Conservation (phyloP, 2,888 invertebrate genomes). For the Temnothorax ravouxi region DNA sequence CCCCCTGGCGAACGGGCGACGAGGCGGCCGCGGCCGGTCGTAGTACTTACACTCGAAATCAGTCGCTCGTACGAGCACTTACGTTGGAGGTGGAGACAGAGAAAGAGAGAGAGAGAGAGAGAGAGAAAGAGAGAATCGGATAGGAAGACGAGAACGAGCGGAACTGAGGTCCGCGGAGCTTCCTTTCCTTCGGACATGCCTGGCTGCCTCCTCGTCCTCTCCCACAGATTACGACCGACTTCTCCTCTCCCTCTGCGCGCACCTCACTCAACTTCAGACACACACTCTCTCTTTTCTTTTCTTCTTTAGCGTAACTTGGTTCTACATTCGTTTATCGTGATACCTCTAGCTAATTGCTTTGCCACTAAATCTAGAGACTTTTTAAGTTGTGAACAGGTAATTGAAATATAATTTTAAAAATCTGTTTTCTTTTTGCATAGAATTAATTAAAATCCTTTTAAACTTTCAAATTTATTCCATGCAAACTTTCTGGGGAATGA, state of each 20-base stretch:
- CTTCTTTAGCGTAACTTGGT: constrained; percentile 1
- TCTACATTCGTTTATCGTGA: constrained; percentile 1
- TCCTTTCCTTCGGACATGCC: constrained; percentile 85
- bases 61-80: constrained; percentile 53
- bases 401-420: background rate
- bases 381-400: background rate
- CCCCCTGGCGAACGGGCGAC: background rate
- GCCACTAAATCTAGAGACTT: background rate
- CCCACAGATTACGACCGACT: constrained; percentile 82
- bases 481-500: background rate
- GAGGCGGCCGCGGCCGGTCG: constrained; percentile 1
- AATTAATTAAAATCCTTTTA: background rate
- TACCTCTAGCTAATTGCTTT: background rate
- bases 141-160: constrained; percentile 85
- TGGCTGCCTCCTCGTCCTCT: constrained; percentile 84
- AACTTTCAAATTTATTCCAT: background rate
- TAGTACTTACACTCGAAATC: constrained; percentile 50
- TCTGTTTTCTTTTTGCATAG: background rate
- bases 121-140: constrained; percentile 43
- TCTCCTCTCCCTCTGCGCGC: constrained; percentile 61
- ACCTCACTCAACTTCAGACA: constrained; percentile 16
- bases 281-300: constrained; percentile 43
- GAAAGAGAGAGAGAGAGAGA: constrained; percentile 30
- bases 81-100: constrained; percentile 5
- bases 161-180: constrained; percentile 86